A percentile compares a stretch with the other conserved stretches of the same genome.
These are phyloP conservation scores for Caracal caracal DNA, from an alignment of 2,113 vertebrate genomes.

Conservation along the genomic window DNA sequence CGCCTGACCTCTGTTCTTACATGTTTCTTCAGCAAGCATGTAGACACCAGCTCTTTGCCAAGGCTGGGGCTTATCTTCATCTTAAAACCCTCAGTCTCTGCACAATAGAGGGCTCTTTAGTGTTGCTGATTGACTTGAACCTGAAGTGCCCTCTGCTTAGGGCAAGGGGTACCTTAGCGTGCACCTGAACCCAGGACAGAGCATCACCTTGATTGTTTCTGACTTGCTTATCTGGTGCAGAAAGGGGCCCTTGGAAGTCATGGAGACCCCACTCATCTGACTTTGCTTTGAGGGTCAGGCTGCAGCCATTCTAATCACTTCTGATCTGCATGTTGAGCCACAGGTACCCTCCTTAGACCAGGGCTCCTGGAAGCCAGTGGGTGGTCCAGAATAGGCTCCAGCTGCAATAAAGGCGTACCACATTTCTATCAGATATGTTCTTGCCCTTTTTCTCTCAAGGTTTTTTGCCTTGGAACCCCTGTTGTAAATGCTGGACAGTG, in stretches of 20 bases:
- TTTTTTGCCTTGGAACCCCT: not conserved
- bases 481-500: not conserved
- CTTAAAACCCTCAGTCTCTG: not conserved
- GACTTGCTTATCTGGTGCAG: not conserved
- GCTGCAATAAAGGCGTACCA: not conserved
- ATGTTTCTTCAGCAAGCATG: not conserved
- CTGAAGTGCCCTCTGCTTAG: not conserved
- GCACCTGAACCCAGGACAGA: not conserved
- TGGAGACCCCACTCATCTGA: not conserved
- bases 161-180: no score
- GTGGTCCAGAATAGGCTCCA: not conserved
- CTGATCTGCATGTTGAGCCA: conserved; percentile 47
- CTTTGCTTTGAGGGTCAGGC: not conserved
- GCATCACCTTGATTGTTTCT: not conserved
- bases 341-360: conserved; percentile 17
- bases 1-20: not conserved
- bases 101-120: not conserved
- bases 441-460: not conserved
- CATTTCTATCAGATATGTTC: not conserved
- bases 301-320: not conserved
- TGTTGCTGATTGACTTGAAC: not conserved
- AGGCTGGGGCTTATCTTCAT: not conserved
- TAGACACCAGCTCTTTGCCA: not conserved
- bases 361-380: not conserved
- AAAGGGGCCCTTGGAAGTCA: not conserved